phyloP scores from a whole-genome alignment of 2,888 invertebrate species.

The Erebia palarica region DNA sequence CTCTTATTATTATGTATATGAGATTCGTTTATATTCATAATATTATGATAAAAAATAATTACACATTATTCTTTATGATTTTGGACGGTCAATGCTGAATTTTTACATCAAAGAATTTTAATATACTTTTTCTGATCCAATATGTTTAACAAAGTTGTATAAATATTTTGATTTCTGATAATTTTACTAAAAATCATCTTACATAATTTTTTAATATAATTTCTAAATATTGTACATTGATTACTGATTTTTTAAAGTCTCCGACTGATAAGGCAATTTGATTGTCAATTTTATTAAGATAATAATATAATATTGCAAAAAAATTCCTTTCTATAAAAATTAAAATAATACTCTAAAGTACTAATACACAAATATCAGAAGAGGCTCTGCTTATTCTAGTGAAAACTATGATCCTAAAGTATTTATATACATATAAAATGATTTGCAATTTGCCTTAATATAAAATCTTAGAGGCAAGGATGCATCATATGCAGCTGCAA shows the following conservation, averaged over 20 bases:
- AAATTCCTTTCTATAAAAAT: neutral
- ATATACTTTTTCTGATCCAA: neutral
- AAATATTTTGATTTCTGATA: conserved; percentile 19
- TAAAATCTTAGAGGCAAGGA: conserved; percentile 53
- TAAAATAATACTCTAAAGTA: conserved; percentile 13
- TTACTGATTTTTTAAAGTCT: conserved; percentile 40
- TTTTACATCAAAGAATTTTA: conserved; percentile 42
- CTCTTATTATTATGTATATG: conserved; percentile 54
- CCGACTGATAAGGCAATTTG: conserved; percentile 60
- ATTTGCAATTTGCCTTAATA: conserved; percentile 33
- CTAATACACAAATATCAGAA: conserved; percentile 21
- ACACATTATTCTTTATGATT: conserved; percentile 35
- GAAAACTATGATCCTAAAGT: conserved; percentile 38
- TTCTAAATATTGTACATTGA: conserved; percentile 5
- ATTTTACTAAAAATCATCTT: conserved; percentile 14
- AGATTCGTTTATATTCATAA: conserved; percentile 49
- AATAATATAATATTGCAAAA: neutral
- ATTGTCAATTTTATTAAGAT: conserved; percentile 46
- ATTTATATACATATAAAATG: conserved; percentile 47
- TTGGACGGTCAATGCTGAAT: conserved; percentile 58
- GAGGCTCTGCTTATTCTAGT: conserved; percentile 38
- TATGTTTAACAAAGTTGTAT: conserved; percentile 12
- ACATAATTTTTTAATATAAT: neutral
- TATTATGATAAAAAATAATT: neutral
- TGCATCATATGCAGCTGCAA: conserved; percentile 62